Evolutionary conservation across 2,888 invertebrate genomes (phyloP), one percentile per base, ranked within the genome.

Genomic region (Azorinus chamasolen): DNA sequence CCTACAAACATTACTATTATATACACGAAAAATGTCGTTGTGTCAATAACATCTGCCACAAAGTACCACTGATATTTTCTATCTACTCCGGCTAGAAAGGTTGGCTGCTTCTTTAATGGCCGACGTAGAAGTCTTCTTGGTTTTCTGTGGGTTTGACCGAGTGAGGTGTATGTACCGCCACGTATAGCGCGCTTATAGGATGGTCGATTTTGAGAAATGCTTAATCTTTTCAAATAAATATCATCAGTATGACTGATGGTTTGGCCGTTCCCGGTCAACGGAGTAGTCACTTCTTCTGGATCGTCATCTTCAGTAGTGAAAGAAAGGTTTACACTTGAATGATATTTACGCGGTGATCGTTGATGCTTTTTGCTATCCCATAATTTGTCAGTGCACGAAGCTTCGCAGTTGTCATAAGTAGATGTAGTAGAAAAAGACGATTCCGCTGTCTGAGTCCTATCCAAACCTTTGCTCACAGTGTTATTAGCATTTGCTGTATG

Each of bases 41-140:
- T 88, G 63, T 91, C 90, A 20, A 90, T 81, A 5, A 89, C 89
- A 57, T 90, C 89, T 6, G 91, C 90, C 14, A 90, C 87, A 69
- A 83, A 90, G 53, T 83, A 89, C 91, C 91, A 91, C 64, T 90
- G 83, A 25, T 87, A 79, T 69, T 88, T 88, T 54, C 63, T 71
- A 48, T 81, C 63, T 37, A 73, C 54, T 20, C 50, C 50, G 8
- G 63, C 58, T 12, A 79, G 46, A 27, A 71, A 25, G 8, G 66
- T 62, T 16, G 27, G 24, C 10, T 50, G 24, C 20, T 48, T 37
- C 16, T 16, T 50, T 10, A 32, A 32, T 32, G 32, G 32, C 32
- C 32, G 4, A 32, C 32, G 32, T 10, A 4, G 32, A 4, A 32
- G 32, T 24, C 50, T 50, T 6, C 22, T 8, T 5, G 20, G 20